Percentiles rank a stretch among this genome's conserved stretches.
phyloP scores from a whole-genome alignment of 2,888 invertebrate species.

The Blastobasis lacticolella region DNA sequence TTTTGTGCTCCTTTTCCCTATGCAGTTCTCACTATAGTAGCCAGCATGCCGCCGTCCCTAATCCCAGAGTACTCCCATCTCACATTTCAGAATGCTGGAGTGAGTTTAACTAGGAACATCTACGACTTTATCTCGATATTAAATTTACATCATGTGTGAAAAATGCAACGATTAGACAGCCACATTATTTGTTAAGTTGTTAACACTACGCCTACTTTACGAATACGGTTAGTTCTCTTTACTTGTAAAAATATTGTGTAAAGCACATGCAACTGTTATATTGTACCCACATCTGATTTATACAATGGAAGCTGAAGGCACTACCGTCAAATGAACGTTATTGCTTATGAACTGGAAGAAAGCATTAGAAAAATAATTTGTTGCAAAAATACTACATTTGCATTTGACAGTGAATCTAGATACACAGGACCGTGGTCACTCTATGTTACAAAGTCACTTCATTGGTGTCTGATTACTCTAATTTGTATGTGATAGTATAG shows the following conservation, averaged over 20 bases:
- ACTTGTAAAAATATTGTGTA: constrained; percentile 70
- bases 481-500: constrained; percentile 25
- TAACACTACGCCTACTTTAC: constrained; percentile 52
- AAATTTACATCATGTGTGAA: constrained; percentile 52
- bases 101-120: constrained; percentile 61
- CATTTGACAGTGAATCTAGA: constrained; percentile 44
- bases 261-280: constrained; percentile 66
- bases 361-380: constrained; percentile 67
- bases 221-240: constrained; percentile 66
- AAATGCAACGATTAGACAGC: constrained; percentile 69
- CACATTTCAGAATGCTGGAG: constrained; percentile 53
- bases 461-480: constrained; percentile 26
- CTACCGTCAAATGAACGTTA: constrained; percentile 66
- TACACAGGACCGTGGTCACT: constrained; percentile 39
- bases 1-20: constrained; percentile 44
- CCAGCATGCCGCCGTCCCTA: constrained; percentile 11
- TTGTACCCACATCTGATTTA: constrained; percentile 47
- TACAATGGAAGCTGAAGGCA: constrained; percentile 68
- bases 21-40: constrained; percentile 26
- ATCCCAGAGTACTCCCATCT: constrained; percentile 24
- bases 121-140: constrained; percentile 42
- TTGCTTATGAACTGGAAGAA: constrained; percentile 62
- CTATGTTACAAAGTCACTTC: constrained; percentile 44
- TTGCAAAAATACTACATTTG: constrained; percentile 47
- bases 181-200: constrained; percentile 55